Conservation (phyloP, 92 coral and sea anemone genomes). For the Zoanthus gigantus region DNA sequence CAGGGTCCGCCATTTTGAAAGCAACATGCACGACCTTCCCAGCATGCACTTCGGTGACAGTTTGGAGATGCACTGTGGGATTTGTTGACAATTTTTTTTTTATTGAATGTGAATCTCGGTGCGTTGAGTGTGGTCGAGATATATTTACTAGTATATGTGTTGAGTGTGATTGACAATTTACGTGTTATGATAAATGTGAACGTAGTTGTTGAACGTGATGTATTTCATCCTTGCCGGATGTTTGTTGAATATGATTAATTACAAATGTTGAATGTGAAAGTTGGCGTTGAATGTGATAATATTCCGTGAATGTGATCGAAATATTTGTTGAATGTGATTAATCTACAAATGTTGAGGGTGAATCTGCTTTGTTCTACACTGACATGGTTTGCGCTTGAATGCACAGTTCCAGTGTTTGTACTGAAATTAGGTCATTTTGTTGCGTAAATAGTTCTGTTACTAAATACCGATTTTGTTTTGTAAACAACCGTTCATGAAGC, state of each 20-base stretch:
- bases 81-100: background rate
- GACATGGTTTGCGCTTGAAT: too few relatives aligned
- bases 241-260: background rate
- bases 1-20: too few relatives aligned
- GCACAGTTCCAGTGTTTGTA: too few relatives aligned
- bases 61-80: too few relatives aligned
- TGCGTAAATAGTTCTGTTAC: too few relatives aligned
- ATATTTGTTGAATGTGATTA: background rate
- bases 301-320: background rate
- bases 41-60: too few relatives aligned
- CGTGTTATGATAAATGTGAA: background rate
- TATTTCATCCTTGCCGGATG: background rate
- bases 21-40: too few relatives aligned
- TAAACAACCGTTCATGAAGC: too few relatives aligned
- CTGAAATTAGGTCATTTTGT: too few relatives aligned
- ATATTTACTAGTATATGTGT: background rate
- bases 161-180: conserved; percentile 18
- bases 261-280: background rate
- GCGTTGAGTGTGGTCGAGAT: too few relatives aligned
- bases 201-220: too few relatives aligned
- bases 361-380: background rate
- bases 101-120: background rate
- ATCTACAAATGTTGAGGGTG: conserved; percentile 3
- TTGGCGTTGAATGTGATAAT: background rate
- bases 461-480: too few relatives aligned